Conservation (phyloP, 2,888 invertebrate species). For the Linyphia triangularis region DNA sequence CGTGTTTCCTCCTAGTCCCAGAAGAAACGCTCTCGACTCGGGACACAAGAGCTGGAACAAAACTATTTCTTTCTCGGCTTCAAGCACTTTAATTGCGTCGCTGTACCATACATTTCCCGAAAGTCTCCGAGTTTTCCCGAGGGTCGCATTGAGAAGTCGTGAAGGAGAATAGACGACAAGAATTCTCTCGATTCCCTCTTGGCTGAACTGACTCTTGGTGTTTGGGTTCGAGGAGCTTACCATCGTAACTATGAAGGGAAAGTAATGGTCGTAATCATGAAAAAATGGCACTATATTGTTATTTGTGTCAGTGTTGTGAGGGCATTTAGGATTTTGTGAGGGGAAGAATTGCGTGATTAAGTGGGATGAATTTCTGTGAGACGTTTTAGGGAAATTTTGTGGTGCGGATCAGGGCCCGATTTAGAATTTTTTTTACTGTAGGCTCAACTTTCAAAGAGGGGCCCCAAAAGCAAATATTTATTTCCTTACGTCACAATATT, state of each 20-base stretch:
- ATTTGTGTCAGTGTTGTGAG: not conserved
- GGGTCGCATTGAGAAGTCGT: slow-evolving; percentile 27
- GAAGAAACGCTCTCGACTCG: not conserved
- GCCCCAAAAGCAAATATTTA: too few species aligned
- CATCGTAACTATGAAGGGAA: not conserved
- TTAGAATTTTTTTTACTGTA: too few species aligned
- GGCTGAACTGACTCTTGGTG: not conserved
- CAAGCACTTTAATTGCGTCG: slow-evolving; percentile 42
- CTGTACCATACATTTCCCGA: slow-evolving; percentile 20
- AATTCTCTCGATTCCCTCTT: slow-evolving; percentile 20
- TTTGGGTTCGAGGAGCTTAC: not conserved
- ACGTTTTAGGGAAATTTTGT: not conserved
- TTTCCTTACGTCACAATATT: too few species aligned
- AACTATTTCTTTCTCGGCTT: slow-evolving; percentile 10
- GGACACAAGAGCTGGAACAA: slow-evolving; percentile 1
- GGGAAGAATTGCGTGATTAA: not conserved
- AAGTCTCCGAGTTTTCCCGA: slow-evolving; percentile 25
- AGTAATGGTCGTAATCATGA: slow-evolving; percentile 15
- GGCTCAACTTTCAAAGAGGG: too few species aligned
- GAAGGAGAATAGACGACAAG: slow-evolving; percentile 36
- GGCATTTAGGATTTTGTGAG: not conserved
- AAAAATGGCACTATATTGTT: not conserved
- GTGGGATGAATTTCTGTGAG: not conserved
- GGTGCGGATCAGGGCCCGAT: too few species aligned
- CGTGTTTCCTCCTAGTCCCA: not conserved